Base-by-base conservation (phyloP, 1,140 invertebrate genomes). In the Phenacoccus solenopsis region DNA sequence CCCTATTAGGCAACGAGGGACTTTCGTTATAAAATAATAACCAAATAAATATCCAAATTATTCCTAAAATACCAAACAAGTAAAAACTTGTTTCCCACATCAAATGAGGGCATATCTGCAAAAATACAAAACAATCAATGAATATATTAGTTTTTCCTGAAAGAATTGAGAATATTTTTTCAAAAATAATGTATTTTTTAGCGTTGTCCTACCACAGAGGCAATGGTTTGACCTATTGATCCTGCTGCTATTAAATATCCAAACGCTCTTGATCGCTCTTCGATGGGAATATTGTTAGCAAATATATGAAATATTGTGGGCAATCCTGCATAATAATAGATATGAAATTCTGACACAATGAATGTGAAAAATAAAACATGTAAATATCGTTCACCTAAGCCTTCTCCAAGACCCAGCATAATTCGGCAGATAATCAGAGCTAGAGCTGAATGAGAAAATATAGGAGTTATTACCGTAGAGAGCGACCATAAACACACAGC, bases 261-360 rank as follows among this genome's bases (percentile, higher is more conserved):
- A 81, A 91, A 90, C 12, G 89, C 87, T 73, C 88, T 76, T 16
- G 88, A 90, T 73, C 88, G 79, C 76, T 90, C 87, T 76, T 90
- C 88, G 49, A 87, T 83, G 35, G 88, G 87, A 73, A 90, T 84
- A 74, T 82, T 85, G 75, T 89, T 85, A 69, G 88, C 86, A 81
- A 90, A 90, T 72, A 91, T 84, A 75, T 90, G 88, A 79, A 89
- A 90, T 75, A 90, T 89, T 59, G 89, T 89, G 20, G 89, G 89
- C 68, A 91, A 79, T 74, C 88, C 88, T 88, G 72, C 20, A 79
- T 75, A 75, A 32, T n/a, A 67, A n/a, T n/a, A n/a, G n/a, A n/a
- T n/a, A n/a, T n/a, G n/a, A n/a, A n/a, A n/a, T n/a, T n/a, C n/a
- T n/a, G n/a, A 13, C 24, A 10, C 24, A 69, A n/a, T 24, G 3